Conservation (phyloP, 2,888 invertebrate species). For the Tryphoninae sp. region DNA sequence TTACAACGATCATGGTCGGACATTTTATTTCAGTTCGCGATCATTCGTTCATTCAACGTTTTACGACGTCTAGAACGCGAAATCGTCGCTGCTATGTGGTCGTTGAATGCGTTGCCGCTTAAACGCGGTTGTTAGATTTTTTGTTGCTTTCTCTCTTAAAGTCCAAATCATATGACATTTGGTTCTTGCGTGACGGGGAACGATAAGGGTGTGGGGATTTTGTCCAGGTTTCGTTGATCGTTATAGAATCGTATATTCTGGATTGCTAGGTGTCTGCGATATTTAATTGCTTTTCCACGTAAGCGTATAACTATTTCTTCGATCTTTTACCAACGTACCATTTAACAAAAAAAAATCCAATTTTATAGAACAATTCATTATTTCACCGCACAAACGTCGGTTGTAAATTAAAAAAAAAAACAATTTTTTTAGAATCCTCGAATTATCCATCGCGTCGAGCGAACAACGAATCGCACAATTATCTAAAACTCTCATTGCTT, state of each 20-base stretch:
- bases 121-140: neutral
- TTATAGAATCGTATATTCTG: neutral
- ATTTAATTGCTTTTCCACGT: neutral
- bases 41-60: neutral
- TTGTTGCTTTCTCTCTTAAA: neutral
- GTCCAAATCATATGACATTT: neutral
- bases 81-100: neutral
- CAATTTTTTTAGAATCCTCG: too few relatives aligned
- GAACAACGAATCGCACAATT: neutral
- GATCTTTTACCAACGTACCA: neutral
- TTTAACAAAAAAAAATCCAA: neutral
- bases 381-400: neutral
- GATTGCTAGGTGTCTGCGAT: neutral
- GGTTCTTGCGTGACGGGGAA: neutral
- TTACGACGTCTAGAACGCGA: conserved; percentile 2
- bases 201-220: neutral
- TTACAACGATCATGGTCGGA: conserved; percentile 24
- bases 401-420: neutral
- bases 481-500: conserved; percentile 8
- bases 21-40: conserved; percentile 16
- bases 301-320: too few relatives aligned
- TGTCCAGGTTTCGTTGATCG: neutral
- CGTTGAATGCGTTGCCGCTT: neutral
- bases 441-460: too few relatives aligned
- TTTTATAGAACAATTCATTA: neutral